These are phyloP conservation scores for Cassiopea andromeda DNA, from an alignment of 30 jellyfish, hydroid and myxozoan species.

Conservation along the genomic window DNA sequence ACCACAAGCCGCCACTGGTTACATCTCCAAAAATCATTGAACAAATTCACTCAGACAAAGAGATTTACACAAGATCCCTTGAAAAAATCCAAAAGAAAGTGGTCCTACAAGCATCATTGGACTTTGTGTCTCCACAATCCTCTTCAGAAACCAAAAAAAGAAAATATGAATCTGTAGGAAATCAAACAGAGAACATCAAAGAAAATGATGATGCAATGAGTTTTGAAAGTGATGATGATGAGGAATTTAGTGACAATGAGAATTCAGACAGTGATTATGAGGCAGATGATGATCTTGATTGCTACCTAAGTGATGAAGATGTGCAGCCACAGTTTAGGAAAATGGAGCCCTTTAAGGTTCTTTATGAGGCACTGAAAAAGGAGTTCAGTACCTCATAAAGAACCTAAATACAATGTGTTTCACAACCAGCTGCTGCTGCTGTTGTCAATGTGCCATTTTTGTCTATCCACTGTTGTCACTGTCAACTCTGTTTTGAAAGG, in stretches of 20 bases:
- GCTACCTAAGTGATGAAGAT: conserved; percentile 26
- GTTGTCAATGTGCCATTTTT: conserved; percentile 52
- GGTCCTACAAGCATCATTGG: conserved; percentile 27
- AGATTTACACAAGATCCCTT: conserved; percentile 12
- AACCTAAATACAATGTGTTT: conserved; percentile 22
- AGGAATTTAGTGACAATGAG: conserved; percentile 25
- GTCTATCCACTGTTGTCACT: conserved; percentile 41
- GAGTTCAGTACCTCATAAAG: conserved; percentile 27
- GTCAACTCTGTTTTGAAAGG: conserved; percentile 51
- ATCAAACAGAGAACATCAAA: conserved; percentile 25
- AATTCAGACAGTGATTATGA: conserved; percentile 37
- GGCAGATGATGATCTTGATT: conserved; percentile 20
- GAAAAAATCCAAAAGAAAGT: conserved; percentile 5
- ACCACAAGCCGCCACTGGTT: neutral
- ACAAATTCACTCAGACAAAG: conserved; percentile 38
- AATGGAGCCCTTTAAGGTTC: conserved; percentile 30
- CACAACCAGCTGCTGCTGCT: conserved; percentile 50
- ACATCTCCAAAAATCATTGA: conserved; percentile 16
- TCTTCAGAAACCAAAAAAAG: conserved; percentile 27
- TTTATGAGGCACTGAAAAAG: neutral
- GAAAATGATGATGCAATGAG: conserved; percentile 54
- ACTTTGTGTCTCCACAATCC: conserved; percentile 37
- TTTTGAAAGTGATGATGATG: conserved; percentile 33
- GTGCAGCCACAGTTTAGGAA: conserved; percentile 39
- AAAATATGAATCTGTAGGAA: conserved; percentile 25